Percentiles rank a stretch among this genome's conserved stretches.
phyloP scores from a whole-genome alignment of 2,113 vertebrate species.

The Cheilinus undulatus region DNA sequence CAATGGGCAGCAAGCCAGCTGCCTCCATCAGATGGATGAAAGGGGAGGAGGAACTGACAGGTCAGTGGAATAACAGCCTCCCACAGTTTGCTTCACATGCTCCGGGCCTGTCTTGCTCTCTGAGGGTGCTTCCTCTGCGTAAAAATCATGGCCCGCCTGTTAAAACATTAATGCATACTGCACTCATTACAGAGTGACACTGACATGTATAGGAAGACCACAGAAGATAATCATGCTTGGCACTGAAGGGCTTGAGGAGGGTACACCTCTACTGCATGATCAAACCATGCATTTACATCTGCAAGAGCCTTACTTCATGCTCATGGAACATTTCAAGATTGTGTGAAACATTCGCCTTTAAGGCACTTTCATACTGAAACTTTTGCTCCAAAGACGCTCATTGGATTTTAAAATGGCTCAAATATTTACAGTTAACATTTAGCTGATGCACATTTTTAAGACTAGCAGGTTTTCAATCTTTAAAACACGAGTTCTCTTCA shows the following conservation, averaged over 20 bases:
- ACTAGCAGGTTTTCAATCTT: too few species aligned
- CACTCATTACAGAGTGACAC: constrained; percentile 53
- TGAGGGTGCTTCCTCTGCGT: constrained; percentile 24
- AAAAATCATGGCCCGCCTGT: constrained; percentile 38
- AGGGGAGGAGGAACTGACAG: constrained; percentile 92
- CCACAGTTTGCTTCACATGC: constrained; percentile 59
- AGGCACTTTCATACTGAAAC: background rate
- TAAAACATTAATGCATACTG: constrained; percentile 43
- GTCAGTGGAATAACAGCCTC: constrained; percentile 81
- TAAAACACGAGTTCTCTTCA: too few species aligned
- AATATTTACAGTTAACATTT: constrained; percentile 33
- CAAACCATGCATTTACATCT: constrained; percentile 28
- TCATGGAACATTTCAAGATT: constrained; percentile 26
- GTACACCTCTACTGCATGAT: constrained; percentile 1
- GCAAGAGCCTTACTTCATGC: constrained; percentile 10
- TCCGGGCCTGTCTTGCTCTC: constrained; percentile 44
- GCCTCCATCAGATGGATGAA: constrained; percentile 97
- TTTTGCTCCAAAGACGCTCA: constrained; percentile 22
- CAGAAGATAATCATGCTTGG: constrained; percentile 30
- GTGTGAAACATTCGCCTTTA: constrained; percentile 7
- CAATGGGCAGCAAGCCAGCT: constrained; percentile 95
- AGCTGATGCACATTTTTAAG: constrained; percentile 16
- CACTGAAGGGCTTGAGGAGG: constrained; percentile 8
- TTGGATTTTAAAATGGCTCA: constrained; percentile 37
- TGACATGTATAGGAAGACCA: constrained; percentile 32